Evolutionary conservation across 2,797 vertebrate genomes (phyloP).

Genomic region (Harpagifer antarcticus): DNA sequence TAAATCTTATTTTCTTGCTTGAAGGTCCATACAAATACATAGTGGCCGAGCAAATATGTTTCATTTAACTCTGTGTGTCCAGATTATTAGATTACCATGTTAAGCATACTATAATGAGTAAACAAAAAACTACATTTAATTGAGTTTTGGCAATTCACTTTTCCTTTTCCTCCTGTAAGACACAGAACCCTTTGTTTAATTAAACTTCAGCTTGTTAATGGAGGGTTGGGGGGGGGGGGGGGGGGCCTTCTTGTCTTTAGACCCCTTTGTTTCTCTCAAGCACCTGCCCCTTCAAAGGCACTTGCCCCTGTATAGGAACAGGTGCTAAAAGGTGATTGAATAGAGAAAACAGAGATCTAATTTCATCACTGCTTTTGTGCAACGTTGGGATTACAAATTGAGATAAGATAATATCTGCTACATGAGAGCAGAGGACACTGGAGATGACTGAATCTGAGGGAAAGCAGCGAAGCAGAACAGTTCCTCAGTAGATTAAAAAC

Average conservation of each 20-base stretch:
- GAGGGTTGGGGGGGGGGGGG: neutral
- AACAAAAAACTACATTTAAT: constrained; percentile 18
- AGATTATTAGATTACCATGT: constrained; percentile 1
- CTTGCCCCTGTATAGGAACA: constrained; percentile 28
- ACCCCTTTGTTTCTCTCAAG: constrained; percentile 35
- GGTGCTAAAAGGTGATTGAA: constrained; percentile 32
- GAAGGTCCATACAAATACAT: constrained; percentile 40
- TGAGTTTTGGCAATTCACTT: neutral
- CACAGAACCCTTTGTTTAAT: constrained; percentile 6
- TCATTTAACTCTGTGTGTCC: constrained; percentile 8
- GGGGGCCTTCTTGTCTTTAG: neutral
- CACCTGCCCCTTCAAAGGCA: constrained; percentile 39
- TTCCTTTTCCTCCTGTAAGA: constrained; percentile 3
- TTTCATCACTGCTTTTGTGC: constrained; percentile 44
- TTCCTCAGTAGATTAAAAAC: neutral
- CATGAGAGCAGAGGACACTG: constrained; percentile 1
- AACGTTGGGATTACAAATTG: constrained; percentile 47
- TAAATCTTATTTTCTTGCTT: constrained; percentile 39
- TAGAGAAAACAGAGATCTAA: constrained; percentile 38
- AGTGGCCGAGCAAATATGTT: constrained; percentile 19
- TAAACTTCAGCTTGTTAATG: constrained; percentile 9
- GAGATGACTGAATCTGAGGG: constrained; percentile 16
- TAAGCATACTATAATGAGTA: neutral
- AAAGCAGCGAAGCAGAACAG: neutral
- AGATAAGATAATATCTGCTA: constrained; percentile 48